Percentiles rank a stretch among this genome's conserved stretches.
phyloP scores from a whole-genome alignment of 2,888 invertebrate species.

The Scaptomyza reducta region DNA sequence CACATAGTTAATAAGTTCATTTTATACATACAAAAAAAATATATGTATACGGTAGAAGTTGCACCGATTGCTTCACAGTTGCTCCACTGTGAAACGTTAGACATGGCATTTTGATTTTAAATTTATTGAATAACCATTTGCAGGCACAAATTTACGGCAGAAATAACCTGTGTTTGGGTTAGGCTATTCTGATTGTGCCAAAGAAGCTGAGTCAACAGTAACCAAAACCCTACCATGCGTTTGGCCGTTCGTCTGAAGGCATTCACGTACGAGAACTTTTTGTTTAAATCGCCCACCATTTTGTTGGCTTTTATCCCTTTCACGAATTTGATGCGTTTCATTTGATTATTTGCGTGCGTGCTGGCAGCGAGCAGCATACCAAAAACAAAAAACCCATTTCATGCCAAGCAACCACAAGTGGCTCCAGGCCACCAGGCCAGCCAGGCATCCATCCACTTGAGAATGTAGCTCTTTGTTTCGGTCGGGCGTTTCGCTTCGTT shows the following conservation, averaged over 20 bases:
- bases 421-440: conserved; percentile 38
- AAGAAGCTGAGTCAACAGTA: conserved; percentile 61
- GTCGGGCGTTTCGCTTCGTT: conserved; percentile 66
- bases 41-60: neutral
- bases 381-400: conserved; percentile 63
- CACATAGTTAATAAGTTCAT: no score
- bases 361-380: conserved; percentile 21
- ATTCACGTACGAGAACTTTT: conserved; percentile 39
- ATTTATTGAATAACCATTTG: conserved; percentile 61
- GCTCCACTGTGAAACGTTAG: conserved; percentile 46
- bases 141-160: conserved; percentile 49
- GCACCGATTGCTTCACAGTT: neutral
- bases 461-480: conserved; percentile 32
- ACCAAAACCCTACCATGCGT: conserved; percentile 21
- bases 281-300: conserved; percentile 66
- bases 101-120: conserved; percentile 41
- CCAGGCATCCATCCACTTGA: conserved; percentile 59
- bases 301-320: conserved; percentile 69
- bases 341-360: conserved; percentile 76
- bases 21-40: no score
- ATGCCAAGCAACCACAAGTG: conserved; percentile 74
- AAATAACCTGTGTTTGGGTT: conserved; percentile 31
- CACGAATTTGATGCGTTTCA: conserved; percentile 76
- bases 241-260: conserved; percentile 8
- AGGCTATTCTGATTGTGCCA: conserved; percentile 22